Conservation (phyloP, 2,797 vertebrate genomes). For the Antennarius maculatus region DNA sequence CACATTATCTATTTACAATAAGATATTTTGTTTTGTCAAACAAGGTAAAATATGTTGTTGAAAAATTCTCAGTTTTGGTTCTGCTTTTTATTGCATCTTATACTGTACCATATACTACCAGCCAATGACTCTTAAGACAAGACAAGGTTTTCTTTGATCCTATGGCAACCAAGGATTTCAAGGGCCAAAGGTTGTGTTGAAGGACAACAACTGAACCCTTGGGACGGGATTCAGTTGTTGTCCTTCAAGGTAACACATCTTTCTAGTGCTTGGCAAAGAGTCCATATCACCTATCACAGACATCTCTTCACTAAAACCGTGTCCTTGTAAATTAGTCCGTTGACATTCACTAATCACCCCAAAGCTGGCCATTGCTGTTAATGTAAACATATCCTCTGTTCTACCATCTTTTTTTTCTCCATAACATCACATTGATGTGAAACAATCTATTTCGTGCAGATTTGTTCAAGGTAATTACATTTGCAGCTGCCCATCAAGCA, state of each 20-base stretch:
- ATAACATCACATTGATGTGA: conserved; percentile 40
- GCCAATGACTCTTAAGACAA: conserved; percentile 4
- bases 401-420: neutral
- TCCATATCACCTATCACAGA: conserved; percentile 23
- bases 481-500: conserved; percentile 69
- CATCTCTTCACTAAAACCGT: conserved; percentile 9
- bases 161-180: conserved; percentile 20
- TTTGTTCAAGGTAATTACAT: conserved; percentile 66
- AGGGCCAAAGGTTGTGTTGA: conserved; percentile 41
- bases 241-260: conserved; percentile 20
- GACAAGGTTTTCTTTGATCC: conserved; percentile 22
- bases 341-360: neutral
- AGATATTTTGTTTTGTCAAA: too few species aligned
- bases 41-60: too few species aligned
- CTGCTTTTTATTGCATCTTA: neutral
- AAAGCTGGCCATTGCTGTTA: conserved; percentile 10
- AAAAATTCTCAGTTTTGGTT: too few species aligned
- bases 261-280: conserved; percentile 27
- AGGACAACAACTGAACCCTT: conserved; percentile 57
- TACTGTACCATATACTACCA: neutral
- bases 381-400: conserved; percentile 8
- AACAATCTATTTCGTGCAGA: conserved; percentile 58
- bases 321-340: neutral
- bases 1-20: too few species aligned
- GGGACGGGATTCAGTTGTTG: conserved; percentile 7